These are phyloP conservation scores for Nymphicus hollandicus DNA, from an alignment of 2,113 vertebrate genomes.

Conservation along the genomic window DNA sequence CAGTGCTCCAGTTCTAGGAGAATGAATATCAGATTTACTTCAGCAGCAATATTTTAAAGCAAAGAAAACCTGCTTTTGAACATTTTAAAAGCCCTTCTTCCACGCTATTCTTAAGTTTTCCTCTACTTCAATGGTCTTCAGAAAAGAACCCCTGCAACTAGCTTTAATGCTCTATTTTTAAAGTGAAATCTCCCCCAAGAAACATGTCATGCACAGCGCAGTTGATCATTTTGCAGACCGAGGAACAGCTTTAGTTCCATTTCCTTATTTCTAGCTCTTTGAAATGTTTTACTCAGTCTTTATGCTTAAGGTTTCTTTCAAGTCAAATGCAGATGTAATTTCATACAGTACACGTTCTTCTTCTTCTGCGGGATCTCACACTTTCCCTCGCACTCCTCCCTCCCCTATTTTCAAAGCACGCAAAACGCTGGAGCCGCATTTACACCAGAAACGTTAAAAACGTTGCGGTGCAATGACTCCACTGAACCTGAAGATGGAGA, in stretches of 20 bases:
- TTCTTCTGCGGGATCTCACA: not conserved
- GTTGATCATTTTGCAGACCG: not conserved
- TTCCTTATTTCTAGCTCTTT: not conserved
- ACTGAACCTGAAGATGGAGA: slow-evolving; percentile 73
- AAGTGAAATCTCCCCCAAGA: slow-evolving; percentile 10
- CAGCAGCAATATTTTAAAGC: slow-evolving; percentile 37
- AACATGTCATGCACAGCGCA: not conserved
- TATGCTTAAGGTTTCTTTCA: not conserved
- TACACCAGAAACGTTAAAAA: not conserved
- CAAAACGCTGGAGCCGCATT: not conserved
- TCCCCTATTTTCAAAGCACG: not conserved
- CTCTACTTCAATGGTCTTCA: not conserved
- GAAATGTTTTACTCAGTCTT: not conserved
- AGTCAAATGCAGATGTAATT: not conserved
- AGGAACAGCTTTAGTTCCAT: not conserved
- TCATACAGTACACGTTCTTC: not conserved
- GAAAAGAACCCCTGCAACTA: slow-evolving; percentile 35
- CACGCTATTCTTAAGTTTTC: slow-evolving; percentile 23
- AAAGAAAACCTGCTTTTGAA: slow-evolving; percentile 36
- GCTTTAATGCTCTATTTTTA: slow-evolving; percentile 12
- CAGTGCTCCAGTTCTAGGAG: slow-evolving; percentile 2
- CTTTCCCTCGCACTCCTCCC: not conserved
- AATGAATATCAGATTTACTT: slow-evolving; percentile 28
- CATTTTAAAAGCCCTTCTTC: slow-evolving; percentile 20
- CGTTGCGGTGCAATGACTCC: not conserved